phyloP scores from a whole-genome alignment of 2,797 vertebrate genomes.

The Capromys pilorides region DNA sequence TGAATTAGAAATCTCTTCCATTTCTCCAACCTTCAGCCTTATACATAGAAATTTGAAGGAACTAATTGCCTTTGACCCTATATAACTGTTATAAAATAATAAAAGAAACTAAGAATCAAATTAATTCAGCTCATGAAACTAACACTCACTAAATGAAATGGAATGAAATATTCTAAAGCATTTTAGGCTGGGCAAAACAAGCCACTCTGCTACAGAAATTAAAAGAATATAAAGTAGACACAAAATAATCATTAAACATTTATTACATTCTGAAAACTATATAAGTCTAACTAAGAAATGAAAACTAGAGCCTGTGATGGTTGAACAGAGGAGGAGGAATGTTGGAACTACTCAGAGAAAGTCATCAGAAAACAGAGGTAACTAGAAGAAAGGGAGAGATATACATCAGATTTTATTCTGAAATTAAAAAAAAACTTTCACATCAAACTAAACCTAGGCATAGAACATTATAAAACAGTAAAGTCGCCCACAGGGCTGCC shows the following conservation, averaged over 20 bases:
- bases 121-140: slow-evolving; percentile 29
- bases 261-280: background rate
- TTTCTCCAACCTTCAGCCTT: background rate
- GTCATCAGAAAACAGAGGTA: background rate
- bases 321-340: background rate
- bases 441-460: background rate
- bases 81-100: background rate
- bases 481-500: background rate
- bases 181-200: slow-evolving; percentile 37
- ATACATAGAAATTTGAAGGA: background rate
- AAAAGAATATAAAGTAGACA: background rate
- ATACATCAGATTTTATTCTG: background rate
- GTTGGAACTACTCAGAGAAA: background rate
- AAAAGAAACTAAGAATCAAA: slow-evolving; percentile 37
- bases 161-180: slow-evolving; percentile 43
- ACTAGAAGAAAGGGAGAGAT: background rate
- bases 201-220: background rate
- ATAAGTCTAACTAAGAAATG: slow-evolving; percentile 9
- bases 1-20: background rate
- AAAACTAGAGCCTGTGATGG: background rate
- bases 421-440: background rate
- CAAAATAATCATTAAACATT: background rate
- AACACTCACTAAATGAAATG: background rate
- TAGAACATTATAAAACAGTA: background rate
- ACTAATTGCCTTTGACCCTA: background rate